These are phyloP conservation scores for Lucilia cuprina DNA, from an alignment of 1,140 invertebrate genomes.

Conservation along the genomic window DNA sequence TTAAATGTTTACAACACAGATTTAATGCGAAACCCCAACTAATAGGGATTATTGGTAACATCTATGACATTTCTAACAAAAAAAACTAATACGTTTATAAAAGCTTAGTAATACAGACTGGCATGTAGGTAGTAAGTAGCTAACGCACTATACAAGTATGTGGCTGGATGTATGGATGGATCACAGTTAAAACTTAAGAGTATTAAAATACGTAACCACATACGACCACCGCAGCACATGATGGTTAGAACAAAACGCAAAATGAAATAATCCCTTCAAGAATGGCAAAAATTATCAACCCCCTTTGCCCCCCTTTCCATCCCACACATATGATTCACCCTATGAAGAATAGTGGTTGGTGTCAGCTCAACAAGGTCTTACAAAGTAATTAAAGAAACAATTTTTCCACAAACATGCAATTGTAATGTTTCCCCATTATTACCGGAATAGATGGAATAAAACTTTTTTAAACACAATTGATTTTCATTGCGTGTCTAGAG, in stretches of 20 bases:
- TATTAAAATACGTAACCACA: constrained; percentile 29
- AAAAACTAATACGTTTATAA: background rate
- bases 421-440: background rate
- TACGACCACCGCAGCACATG: background rate
- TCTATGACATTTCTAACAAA: constrained; percentile 23
- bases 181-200: background rate
- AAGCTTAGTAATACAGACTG: background rate
- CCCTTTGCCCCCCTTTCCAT: no score
- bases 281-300: background rate
- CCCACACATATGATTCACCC: no score
- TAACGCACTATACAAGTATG: background rate
- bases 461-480: constrained; percentile 1
- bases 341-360: background rate
- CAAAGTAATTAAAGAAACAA: background rate
- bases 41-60: constrained; percentile 24
- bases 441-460: background rate
- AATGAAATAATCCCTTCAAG: background rate
- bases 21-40: constrained; percentile 33
- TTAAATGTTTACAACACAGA: constrained; percentile 34
- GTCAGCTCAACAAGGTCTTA: constrained; percentile 14
- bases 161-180: background rate
- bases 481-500: background rate
- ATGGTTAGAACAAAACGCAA: background rate
- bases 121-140: no score
- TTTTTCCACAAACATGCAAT: background rate